A percentile compares a stretch with the other conserved stretches of the same genome.
Conservation (phyloP, 2,797 vertebrate genomes). For the Centropyge bicolor region DNA sequence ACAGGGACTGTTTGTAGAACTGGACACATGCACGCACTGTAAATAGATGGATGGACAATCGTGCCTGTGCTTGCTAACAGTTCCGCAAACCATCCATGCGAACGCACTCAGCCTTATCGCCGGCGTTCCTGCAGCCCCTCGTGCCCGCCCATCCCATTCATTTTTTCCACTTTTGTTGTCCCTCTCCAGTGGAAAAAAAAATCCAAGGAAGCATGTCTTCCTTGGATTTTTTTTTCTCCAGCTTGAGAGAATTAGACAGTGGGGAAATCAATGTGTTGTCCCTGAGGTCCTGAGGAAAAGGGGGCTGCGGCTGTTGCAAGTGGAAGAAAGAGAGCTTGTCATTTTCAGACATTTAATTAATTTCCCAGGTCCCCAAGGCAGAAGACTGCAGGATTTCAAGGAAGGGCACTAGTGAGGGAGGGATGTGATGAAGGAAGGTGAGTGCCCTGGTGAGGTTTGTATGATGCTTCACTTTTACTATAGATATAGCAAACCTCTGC, state of each 20-base stretch:
- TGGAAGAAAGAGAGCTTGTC: constrained; percentile 61
- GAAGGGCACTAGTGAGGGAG: constrained; percentile 15
- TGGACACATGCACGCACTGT: constrained; percentile 13
- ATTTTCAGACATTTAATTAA: constrained; percentile 77
- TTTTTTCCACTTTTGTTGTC: constrained; percentile 23
- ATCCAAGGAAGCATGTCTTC: constrained; percentile 35
- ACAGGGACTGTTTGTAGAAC: constrained; percentile 31
- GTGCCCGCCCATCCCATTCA: constrained; percentile 1
- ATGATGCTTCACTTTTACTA: not conserved
- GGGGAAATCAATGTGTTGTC: constrained; percentile 70
- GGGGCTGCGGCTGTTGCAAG: constrained; percentile 27
- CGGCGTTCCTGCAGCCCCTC: constrained; percentile 5
- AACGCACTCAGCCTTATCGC: not conserved
- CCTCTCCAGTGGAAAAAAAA: constrained; percentile 1
- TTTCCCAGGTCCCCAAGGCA: constrained; percentile 56
- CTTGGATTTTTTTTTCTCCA: too few relatives aligned
- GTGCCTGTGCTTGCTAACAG: constrained; percentile 6
- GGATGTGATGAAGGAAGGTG: constrained; percentile 16
- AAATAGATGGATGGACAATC: constrained; percentile 24
- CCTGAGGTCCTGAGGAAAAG: constrained; percentile 39
- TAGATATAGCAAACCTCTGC: not conserved
- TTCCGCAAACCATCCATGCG: not conserved
- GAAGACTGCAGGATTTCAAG: constrained; percentile 40
- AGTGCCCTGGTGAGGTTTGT: constrained; percentile 34
- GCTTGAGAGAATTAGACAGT: constrained; percentile 59